Conservation (phyloP, 2,113 vertebrate species). For the Pao palembangensis region DNA sequence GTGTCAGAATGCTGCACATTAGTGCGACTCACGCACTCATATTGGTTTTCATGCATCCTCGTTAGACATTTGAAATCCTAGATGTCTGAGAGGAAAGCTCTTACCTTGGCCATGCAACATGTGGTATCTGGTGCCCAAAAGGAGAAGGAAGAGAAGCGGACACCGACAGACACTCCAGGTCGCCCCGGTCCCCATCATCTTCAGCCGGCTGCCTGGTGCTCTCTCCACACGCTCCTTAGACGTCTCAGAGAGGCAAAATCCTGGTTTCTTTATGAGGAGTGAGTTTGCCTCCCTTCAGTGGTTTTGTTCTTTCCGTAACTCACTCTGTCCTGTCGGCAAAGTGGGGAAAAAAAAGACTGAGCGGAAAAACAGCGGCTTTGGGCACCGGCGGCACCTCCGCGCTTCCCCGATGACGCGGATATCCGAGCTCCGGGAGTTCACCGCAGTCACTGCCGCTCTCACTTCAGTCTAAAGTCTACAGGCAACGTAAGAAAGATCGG, state of each 20-base stretch:
- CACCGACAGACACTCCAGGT: slow-evolving; percentile 29
- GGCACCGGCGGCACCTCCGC: not conserved
- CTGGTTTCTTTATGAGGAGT: slow-evolving; percentile 36
- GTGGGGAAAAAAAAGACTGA: slow-evolving; percentile 10
- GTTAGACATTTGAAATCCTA: slow-evolving; percentile 8
- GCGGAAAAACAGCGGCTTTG: not conserved
- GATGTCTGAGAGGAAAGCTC: slow-evolving; percentile 12
- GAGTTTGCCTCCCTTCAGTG: not conserved
- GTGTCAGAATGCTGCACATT: no score
- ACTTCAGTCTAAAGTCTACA: slow-evolving; percentile 29
- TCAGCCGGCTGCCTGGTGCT: slow-evolving; percentile 14
- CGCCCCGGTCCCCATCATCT: slow-evolving; percentile 22
- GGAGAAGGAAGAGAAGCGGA: slow-evolving; percentile 40
- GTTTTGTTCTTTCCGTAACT: slow-evolving; percentile 9
- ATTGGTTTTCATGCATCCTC: not conserved
- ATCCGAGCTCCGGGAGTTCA: slow-evolving; percentile 29
- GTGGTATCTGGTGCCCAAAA: slow-evolving; percentile 63
- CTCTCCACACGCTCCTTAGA: slow-evolving; percentile 20
- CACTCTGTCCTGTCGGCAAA: slow-evolving; percentile 19
- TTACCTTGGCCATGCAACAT: slow-evolving; percentile 76
- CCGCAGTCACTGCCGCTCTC: slow-evolving; percentile 12
- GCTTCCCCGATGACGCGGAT: slow-evolving; percentile 1
- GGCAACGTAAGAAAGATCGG: slow-evolving; percentile 7
- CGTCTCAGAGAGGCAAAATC: slow-evolving; percentile 20
- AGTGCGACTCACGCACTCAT: not conserved